phyloP scores from a whole-genome alignment of 1,140 invertebrate species.

The Hycleus phaleratus region DNA sequence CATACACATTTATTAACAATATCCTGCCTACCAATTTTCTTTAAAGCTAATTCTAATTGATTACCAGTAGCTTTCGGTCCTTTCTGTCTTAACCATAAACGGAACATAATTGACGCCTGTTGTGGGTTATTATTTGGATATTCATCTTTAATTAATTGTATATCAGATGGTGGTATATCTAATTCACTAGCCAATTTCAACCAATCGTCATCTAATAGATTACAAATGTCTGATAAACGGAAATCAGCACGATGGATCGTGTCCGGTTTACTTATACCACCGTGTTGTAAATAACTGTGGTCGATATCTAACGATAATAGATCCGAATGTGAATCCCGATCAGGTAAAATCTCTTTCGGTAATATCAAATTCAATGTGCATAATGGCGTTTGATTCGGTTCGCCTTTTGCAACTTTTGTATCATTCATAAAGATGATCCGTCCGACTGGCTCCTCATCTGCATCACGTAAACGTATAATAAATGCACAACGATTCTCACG shows the following conservation, averaged over 20 bases:
- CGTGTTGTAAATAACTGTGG: conserved; percentile 54
- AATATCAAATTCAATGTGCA: conserved; percentile 86
- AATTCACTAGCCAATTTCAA: conserved; percentile 59
- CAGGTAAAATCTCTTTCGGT: conserved; percentile 66
- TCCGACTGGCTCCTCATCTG: conserved; percentile 72
- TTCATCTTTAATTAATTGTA: conserved; percentile 63
- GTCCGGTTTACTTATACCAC: conserved; percentile 52
- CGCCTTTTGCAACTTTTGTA: conserved; percentile 75
- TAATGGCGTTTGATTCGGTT: conserved; percentile 76
- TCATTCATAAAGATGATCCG: conserved; percentile 93
- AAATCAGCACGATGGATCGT: conserved; percentile 68
- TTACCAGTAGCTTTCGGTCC: conserved; percentile 64
- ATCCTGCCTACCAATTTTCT: conserved; percentile 66
- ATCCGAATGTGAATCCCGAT: conserved; percentile 64
- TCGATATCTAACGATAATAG: conserved; percentile 58
- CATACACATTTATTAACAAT: conserved; percentile 76
- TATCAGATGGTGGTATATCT: conserved; percentile 60
- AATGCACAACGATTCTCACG: conserved; percentile 91
- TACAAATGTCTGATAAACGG: conserved; percentile 69
- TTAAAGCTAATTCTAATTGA: conserved; percentile 63
- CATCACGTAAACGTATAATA: conserved; percentile 77
- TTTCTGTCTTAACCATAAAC: conserved; percentile 59
- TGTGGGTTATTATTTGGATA: conserved; percentile 61
- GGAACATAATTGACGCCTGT: conserved; percentile 67
- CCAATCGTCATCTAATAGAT: conserved; percentile 70